Evolutionary conservation across 2,888 invertebrate species (phyloP), one percentile per base, ranked within the genome.

Genomic region (Dynastes maya): DNA sequence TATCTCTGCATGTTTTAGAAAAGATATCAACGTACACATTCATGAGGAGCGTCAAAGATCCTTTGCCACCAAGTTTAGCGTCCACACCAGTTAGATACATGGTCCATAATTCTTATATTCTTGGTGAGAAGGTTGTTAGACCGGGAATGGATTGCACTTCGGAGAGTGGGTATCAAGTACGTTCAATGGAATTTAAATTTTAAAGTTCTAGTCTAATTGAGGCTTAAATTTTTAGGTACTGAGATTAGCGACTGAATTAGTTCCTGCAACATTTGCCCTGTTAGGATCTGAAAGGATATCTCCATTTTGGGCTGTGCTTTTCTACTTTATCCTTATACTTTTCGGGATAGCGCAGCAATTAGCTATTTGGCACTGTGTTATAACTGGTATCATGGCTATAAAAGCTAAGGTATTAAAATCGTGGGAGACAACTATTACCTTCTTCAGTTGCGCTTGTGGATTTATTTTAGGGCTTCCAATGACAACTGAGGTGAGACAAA

Each of bases 321-420:
- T 96, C 86, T 97, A 96, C 89, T 94, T 95, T 86, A 93, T 94
- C 82, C 91, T 97, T 79, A 95, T 97, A 81, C 90, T 96, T 84
- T 96, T 97, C 86, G 97, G 97, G 0, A 92, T 97, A 79, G 96
- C 95, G 3, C 97, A 97, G 84, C 94, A 97, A 89, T 90, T 97
- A 83, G 96, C 96, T 0, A 94, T 97, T 85, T 97, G 97, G 97
- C 96, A 97, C 86, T 96, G 96, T 85, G 95, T 97, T 75, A 95
- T 97, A 80, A 94, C 95, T 27, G 96, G 96, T 2, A 91, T 97
- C 72, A 92, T 96, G 92, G 91, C 96, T 58, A 91, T 96, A 87
- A 93, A 95, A 88, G 89, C 93, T n/a, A 90, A 92, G 86, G 91
- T 92, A 80, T 88, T 97, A 82, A 92, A 93, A 83, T 91, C 93